Evolutionary conservation across 2,888 invertebrate species (phyloP).

Genomic region (Ormyrus thymus): DNA sequence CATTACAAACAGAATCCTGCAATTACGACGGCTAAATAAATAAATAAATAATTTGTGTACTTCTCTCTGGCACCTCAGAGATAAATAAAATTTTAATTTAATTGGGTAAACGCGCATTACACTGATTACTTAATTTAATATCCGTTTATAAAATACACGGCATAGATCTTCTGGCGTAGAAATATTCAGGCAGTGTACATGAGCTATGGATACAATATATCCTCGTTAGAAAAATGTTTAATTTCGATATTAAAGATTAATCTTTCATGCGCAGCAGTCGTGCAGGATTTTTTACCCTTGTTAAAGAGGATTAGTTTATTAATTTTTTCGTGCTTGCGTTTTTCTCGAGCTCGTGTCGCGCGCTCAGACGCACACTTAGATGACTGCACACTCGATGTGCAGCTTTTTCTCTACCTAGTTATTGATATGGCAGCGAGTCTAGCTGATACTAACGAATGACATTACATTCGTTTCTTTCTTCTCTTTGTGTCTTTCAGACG

Average conservation of each 20-base stretch:
- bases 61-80: background rate
- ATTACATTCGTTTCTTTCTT: too few species aligned
- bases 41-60: background rate
- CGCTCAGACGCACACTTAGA: too few species aligned
- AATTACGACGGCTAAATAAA: too few species aligned
- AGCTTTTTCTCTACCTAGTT: too few species aligned
- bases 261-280: background rate
- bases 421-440: too few species aligned
- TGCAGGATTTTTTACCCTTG: background rate
- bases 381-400: too few species aligned
- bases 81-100: slow-evolving; percentile 34
- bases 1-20: too few species aligned
- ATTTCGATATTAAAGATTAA: slow-evolving; percentile 29
- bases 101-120: slow-evolving; percentile 9
- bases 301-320: background rate
- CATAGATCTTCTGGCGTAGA: too few species aligned
- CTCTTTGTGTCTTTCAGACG: too few species aligned
- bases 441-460: too few species aligned
- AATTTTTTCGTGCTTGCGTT: background rate
- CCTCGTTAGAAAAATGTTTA: background rate
- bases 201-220: background rate
- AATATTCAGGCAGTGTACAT: background rate
- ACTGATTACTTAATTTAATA: slow-evolving; percentile 16
- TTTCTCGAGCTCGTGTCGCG: too few species aligned
- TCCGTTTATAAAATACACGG: too few species aligned